phyloP scores from a whole-genome alignment of 1,140 invertebrate genomes.

The Lutraria rhynchaena region DNA sequence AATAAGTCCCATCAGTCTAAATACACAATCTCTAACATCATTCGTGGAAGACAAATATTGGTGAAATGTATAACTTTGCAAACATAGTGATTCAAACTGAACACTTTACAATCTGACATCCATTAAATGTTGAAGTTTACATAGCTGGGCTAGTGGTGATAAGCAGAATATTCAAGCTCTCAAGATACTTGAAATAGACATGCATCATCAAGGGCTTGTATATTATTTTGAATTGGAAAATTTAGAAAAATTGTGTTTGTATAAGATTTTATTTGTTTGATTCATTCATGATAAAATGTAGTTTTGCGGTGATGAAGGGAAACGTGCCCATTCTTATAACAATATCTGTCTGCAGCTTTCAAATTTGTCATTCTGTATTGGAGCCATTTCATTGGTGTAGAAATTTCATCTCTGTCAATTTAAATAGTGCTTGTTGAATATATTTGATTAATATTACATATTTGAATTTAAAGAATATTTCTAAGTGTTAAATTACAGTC shows the following conservation, averaged over 20 bases:
- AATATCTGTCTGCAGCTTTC: too few species aligned
- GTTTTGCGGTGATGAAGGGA: too few species aligned
- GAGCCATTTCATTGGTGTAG: too few species aligned
- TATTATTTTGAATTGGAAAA: constrained; percentile 52
- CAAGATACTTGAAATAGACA: constrained; percentile 21
- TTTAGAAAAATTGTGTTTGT: constrained; percentile 47
- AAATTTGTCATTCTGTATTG: too few species aligned
- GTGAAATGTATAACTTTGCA: constrained; percentile 49
- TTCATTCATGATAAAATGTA: too few species aligned
- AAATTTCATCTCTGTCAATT: too few species aligned
- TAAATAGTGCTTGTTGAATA: too few species aligned
- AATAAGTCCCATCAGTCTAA: constrained; percentile 27
- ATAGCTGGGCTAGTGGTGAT: constrained; percentile 33
- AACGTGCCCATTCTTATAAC: too few species aligned
- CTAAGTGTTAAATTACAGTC: too few species aligned
- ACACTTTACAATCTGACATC: constrained; percentile 50
- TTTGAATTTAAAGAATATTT: too few species aligned
- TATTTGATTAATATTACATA: too few species aligned
- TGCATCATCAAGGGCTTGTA: constrained; percentile 39
- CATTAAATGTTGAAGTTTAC: constrained; percentile 51
- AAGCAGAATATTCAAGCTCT: constrained; percentile 44
- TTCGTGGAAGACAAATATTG: constrained; percentile 58
- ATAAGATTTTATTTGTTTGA: constrained; percentile 23
- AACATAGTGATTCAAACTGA: constrained; percentile 39
- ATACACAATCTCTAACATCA: constrained; percentile 51